phyloP scores from a whole-genome alignment of 2,888 invertebrate genomes.

The Dyspetes luteomarginatus region DNA sequence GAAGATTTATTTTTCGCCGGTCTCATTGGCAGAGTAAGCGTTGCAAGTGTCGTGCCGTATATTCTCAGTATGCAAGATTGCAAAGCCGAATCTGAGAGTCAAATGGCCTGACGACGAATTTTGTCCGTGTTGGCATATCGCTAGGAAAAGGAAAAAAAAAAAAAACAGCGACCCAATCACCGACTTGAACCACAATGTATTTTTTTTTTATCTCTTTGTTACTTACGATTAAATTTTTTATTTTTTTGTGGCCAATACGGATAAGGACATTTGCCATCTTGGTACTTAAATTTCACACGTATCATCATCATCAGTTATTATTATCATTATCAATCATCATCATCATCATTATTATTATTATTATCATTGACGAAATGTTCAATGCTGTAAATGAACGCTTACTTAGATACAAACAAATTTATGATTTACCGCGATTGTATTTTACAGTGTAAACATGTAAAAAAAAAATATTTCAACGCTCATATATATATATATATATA shows the following conservation, averaged over 20 bases:
- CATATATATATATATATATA: no score
- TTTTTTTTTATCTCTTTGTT: no score
- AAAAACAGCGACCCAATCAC: no score
- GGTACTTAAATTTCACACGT: conserved; percentile 67
- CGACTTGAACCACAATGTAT: no score
- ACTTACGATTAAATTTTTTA: background rate
- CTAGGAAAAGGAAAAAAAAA: conserved; percentile 50
- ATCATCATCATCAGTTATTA: background rate
- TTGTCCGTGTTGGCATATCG: conserved; percentile 68
- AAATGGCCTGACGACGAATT: conserved; percentile 79
- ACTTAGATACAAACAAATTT: conserved; percentile 46
- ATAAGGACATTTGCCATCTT: conserved; percentile 34
- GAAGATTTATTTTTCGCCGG: conserved; percentile 97
- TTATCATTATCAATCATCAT: background rate
- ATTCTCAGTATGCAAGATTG: conserved; percentile 87
- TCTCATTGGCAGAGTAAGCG: conserved; percentile 95
- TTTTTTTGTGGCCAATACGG: background rate
- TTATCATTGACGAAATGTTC: conserved; percentile 3
- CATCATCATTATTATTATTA: background rate
- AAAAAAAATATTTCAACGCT: no score
- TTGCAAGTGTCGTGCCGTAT: conserved; percentile 97
- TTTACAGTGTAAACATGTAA: conserved; percentile 5
- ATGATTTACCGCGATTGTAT: conserved; percentile 49
- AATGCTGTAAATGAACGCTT: conserved; percentile 55
- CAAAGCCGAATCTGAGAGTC: conserved; percentile 81